Evolutionary conservation across 2,113 vertebrate species (phyloP), one percentile per base, ranked within the genome.

Genomic region (Entomyzon cyanotis): DNA sequence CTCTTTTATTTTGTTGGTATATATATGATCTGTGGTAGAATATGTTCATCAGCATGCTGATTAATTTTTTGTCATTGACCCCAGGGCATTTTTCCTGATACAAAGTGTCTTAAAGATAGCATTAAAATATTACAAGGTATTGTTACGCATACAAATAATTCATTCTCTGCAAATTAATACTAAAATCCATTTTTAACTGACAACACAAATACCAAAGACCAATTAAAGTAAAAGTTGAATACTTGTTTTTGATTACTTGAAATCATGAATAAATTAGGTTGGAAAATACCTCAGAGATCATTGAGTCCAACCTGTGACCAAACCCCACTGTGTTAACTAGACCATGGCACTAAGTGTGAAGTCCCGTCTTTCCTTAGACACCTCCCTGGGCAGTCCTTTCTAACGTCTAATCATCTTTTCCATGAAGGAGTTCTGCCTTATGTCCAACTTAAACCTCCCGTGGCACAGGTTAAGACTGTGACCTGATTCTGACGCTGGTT

Each of bases 161-260:
- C 63, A 53, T 70, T 68, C 30, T 95, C 58, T 49, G 69, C 73
- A 92, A 78, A 80, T 88, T 84, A 86, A 76, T 92, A 64, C 58
- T 85, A 84, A 95, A 94, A 84, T 96, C 77, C 46, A 53, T 93
- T 96, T 94, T 94, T 79, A 80, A n/a, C 44, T 58, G 55, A 60
- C 58, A 93, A 41, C 47, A 71, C 19, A 42, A 89, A 25, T 96
- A 94, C 23, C 74, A 86, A 67, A 90, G 75, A 56, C 76, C 55
- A 87, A 18, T 60, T 93, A 73, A 56, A 62, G 31, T 60, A 67
- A 24, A 80, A 70, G 39, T 41, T 92, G 62, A 77, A 33, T 86
- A 55, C 63, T 96, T 94, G 15, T 7, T 58, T 97, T 95, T 96
- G 85, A 81, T 87, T 91, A 82, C 68, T 94, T 96, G 73, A 91